Conservation (phyloP, 2,888 invertebrate species). For the Drymonia ruficornis region DNA sequence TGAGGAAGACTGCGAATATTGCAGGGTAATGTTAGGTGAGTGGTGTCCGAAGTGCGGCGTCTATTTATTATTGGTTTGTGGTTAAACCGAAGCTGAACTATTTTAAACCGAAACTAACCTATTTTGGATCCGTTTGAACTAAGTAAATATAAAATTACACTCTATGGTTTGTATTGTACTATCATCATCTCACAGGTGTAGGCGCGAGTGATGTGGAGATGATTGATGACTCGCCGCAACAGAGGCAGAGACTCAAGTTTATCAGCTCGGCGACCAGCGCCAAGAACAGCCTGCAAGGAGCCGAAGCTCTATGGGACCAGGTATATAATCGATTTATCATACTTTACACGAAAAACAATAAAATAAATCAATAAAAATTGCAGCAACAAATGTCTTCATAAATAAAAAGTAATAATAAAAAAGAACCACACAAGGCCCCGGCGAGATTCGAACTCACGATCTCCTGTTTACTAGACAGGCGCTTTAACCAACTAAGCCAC, state of each 20-base stretch:
- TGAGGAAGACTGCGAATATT: too few species aligned
- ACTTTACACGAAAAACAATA: too few species aligned
- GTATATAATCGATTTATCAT: too few species aligned
- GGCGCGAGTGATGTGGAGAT: conserved; percentile 1
- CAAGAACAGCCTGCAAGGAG: conserved; percentile 36
- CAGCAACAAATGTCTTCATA: neutral
- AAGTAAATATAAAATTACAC: too few species aligned
- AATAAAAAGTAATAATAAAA: conserved; percentile 30
- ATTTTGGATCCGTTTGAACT: too few species aligned
- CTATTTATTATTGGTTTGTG: too few species aligned
- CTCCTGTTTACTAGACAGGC: conserved; percentile 84
- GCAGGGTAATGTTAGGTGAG: too few species aligned
- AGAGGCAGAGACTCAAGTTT: conserved; percentile 49
- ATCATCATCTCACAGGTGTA: neutral
- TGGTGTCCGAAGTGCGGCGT: too few species aligned
- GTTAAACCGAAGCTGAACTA: too few species aligned
- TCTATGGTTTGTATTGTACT: too few species aligned
- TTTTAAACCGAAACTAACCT: too few species aligned
- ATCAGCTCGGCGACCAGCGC: conserved; percentile 39
- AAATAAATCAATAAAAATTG: neutral
- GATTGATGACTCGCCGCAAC: conserved; percentile 22
- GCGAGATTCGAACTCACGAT: conserved; percentile 71
- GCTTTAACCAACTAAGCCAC: conserved; percentile 83
- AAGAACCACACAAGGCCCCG: neutral
- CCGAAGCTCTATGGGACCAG: conserved; percentile 43